phyloP scores from a whole-genome alignment of 2,113 vertebrate genomes.

The Philantomba maxwellii region DNA sequence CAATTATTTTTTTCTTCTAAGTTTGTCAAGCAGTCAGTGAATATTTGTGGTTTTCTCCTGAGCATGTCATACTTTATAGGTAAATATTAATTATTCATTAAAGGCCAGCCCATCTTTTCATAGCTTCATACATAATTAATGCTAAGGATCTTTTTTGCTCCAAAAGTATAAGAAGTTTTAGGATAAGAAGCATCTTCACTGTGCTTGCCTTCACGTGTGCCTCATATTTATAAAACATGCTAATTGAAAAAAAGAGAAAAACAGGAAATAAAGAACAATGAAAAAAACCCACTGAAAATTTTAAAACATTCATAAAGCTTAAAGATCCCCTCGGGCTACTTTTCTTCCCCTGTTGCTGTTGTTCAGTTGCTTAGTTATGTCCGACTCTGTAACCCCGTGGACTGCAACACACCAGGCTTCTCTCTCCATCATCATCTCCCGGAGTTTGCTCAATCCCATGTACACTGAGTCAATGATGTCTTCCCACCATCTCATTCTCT shows the following conservation, averaged over 20 bases:
- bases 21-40: neutral
- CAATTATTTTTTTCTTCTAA: neutral
- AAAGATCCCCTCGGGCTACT: neutral
- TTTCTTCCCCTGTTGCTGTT: neutral
- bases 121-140: constrained; percentile 57
- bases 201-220: neutral
- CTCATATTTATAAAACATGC: constrained; percentile 2
- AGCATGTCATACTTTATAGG: neutral
- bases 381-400: neutral
- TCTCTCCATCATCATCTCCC: neutral
- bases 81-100: constrained; percentile 40
- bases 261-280: constrained; percentile 11
- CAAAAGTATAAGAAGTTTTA: neutral
- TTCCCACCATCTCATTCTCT: neutral
- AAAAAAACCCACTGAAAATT: neutral
- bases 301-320: constrained; percentile 25
- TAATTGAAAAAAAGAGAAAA: neutral
- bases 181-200: neutral
- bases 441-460: neutral
- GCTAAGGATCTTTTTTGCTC: constrained; percentile 18
- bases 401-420: neutral
- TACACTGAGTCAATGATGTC: neutral
- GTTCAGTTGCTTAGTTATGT: neutral
- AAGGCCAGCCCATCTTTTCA: constrained; percentile 20
- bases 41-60: constrained; percentile 7